A percentile compares a stretch with the other conserved stretches of the same genome.
phyloP scores from a whole-genome alignment of 2,797 vertebrate genomes.

The Gymnothorax reevesii region DNA sequence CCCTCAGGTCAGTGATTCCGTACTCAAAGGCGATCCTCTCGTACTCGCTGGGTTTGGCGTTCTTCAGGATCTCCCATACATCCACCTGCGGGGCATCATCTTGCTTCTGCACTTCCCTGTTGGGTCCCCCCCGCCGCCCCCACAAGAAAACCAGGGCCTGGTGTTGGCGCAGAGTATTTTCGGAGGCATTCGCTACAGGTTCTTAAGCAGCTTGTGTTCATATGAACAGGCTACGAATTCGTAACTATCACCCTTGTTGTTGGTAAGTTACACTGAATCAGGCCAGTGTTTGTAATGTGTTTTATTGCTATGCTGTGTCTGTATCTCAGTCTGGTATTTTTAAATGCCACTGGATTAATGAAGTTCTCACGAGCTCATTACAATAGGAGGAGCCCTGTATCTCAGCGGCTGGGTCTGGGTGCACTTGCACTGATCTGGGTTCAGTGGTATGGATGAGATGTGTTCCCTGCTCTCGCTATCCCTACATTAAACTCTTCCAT shows the following conservation, averaged over 20 bases:
- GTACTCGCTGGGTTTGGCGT: slow-evolving; percentile 89
- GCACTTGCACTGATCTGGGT: slow-evolving; percentile 42
- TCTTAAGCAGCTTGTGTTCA: slow-evolving; percentile 59
- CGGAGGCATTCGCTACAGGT: slow-evolving; percentile 59
- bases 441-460: slow-evolving; percentile 29
- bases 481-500: slow-evolving; percentile 28
- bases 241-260: not conserved
- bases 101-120: slow-evolving; percentile 84
- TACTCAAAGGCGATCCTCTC: slow-evolving; percentile 98
- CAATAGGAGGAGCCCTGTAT: too few relatives aligned
- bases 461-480: not conserved
- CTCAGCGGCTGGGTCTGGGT: not conserved
- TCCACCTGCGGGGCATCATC: slow-evolving; percentile 90
- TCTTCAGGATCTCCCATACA: slow-evolving; percentile 97
- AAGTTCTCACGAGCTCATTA: too few relatives aligned
- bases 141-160: slow-evolving; percentile 46
- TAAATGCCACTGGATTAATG: not conserved
- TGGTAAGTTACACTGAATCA: not conserved
- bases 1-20: slow-evolving; percentile 95
- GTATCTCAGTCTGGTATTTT: not conserved
- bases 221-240: not conserved
- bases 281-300: not conserved
- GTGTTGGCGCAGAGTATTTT: slow-evolving; percentile 48
- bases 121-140: not conserved
- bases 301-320: not conserved